These are phyloP conservation scores for Aricia artaxerxes DNA, from an alignment of 2,888 invertebrate genomes.

Conservation along the genomic window DNA sequence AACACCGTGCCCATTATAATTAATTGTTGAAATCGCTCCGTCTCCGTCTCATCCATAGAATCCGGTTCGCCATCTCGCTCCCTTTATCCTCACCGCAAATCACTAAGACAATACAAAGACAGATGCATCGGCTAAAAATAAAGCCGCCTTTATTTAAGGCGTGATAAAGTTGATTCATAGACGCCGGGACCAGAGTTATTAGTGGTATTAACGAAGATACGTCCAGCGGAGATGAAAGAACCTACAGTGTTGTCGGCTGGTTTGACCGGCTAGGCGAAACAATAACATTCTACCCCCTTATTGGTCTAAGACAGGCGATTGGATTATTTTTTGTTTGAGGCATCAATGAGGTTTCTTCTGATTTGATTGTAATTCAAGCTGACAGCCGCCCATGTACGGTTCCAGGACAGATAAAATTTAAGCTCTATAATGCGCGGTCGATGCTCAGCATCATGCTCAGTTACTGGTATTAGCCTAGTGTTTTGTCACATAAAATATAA, in stretches of 20 bases:
- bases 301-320: neutral
- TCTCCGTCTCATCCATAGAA: slow-evolving; percentile 46
- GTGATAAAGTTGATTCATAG: slow-evolving; percentile 45
- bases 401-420: neutral
- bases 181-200: neutral
- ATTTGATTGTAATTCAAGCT: neutral
- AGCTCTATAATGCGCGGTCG: neutral
- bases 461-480: neutral
- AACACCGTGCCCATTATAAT: slow-evolving; percentile 66
- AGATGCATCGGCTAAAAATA: slow-evolving; percentile 48
- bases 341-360: neutral
- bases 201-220: slow-evolving; percentile 3
- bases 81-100: slow-evolving; percentile 58
- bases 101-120: slow-evolving; percentile 68
- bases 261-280: neutral
- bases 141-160: slow-evolving; percentile 44
- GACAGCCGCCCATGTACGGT: neutral
- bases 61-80: slow-evolving; percentile 46
- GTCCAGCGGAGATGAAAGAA: neutral
- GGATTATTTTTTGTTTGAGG: neutral
- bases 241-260: neutral
- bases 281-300: slow-evolving; percentile 16
- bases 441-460: neutral
- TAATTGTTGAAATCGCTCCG: slow-evolving; percentile 51
- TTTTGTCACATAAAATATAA: neutral